phyloP scores from a whole-genome alignment of 1,140 invertebrate species.

The Cydia splendana region DNA sequence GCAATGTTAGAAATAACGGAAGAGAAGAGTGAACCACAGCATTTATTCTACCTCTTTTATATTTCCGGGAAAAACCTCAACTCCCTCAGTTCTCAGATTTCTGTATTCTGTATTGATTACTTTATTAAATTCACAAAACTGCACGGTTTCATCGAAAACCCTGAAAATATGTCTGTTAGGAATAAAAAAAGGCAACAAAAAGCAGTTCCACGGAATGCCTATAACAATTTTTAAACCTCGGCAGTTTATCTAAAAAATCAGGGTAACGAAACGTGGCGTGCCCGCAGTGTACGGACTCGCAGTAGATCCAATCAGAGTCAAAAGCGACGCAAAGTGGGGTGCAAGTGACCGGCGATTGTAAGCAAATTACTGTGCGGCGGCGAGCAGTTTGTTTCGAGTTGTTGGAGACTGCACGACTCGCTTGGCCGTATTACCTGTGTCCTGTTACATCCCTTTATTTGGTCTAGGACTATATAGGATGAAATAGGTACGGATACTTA shows the following conservation, averaged over 20 bases:
- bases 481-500: no score
- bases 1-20: no score
- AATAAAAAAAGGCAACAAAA: not conserved
- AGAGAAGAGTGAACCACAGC: no score
- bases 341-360: constrained; percentile 33
- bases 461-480: no score
- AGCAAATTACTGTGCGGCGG: constrained; percentile 31
- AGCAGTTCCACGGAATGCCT: not conserved
- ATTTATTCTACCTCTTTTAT: no score
- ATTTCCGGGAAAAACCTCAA: no score
- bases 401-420: not conserved
- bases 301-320: constrained; percentile 39
- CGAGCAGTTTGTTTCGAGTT: constrained; percentile 7
- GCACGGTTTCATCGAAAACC: not conserved
- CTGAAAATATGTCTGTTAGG: not conserved
- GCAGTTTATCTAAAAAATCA: constrained; percentile 29
- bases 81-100: no score
- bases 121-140: constrained; percentile 10
- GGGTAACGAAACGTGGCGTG: constrained; percentile 26
- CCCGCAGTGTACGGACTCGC: constrained; percentile 10
- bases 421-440: not conserved
- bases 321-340: constrained; percentile 32
- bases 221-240: constrained; percentile 24
- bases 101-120: not conserved
- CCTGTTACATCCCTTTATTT: not conserved